These are phyloP conservation scores for Nebria salina DNA, from an alignment of 2,888 invertebrate genomes.

Conservation along the genomic window DNA sequence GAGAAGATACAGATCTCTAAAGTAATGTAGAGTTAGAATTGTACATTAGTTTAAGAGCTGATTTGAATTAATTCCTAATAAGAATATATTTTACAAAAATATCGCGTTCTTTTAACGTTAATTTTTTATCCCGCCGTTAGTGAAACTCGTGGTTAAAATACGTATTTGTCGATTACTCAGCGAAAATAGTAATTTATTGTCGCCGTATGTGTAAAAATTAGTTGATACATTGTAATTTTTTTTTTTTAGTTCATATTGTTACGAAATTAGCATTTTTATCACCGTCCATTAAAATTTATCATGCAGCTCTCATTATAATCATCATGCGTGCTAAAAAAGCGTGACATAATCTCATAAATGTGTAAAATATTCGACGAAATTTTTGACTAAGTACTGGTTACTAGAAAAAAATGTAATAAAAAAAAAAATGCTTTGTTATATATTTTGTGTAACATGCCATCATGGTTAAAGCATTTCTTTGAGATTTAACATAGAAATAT, in stretches of 20 bases:
- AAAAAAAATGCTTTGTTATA: constrained; percentile 18
- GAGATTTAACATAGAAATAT: neutral
- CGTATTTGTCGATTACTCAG: constrained; percentile 12
- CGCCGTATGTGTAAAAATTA: constrained; percentile 37
- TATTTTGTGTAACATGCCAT: neutral
- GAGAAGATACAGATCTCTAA: too few species aligned
- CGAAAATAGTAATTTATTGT: constrained; percentile 36
- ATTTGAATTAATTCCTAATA: too few species aligned
- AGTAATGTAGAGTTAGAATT: too few species aligned
- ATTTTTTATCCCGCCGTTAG: too few species aligned
- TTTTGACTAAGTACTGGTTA: constrained; percentile 33
- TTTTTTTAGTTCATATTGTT: constrained; percentile 16
- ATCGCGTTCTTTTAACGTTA: too few species aligned
- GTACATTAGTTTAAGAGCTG: too few species aligned
- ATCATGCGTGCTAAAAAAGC: constrained; percentile 41
- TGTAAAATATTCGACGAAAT: constrained; percentile 41
- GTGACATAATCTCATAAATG: constrained; percentile 44
- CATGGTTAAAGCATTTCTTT: neutral
- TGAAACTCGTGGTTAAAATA: too few species aligned
- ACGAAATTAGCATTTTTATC: constrained; percentile 44
- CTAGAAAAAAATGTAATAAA: constrained; percentile 31
- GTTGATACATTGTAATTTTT: constrained; percentile 43
- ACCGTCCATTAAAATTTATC: constrained; percentile 43
- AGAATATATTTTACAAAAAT: too few species aligned
- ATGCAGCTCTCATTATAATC: constrained; percentile 30